These are phyloP conservation scores for Lethenteron reissneri DNA, from an alignment of 2,113 vertebrate species.

Conservation along the genomic window DNA sequence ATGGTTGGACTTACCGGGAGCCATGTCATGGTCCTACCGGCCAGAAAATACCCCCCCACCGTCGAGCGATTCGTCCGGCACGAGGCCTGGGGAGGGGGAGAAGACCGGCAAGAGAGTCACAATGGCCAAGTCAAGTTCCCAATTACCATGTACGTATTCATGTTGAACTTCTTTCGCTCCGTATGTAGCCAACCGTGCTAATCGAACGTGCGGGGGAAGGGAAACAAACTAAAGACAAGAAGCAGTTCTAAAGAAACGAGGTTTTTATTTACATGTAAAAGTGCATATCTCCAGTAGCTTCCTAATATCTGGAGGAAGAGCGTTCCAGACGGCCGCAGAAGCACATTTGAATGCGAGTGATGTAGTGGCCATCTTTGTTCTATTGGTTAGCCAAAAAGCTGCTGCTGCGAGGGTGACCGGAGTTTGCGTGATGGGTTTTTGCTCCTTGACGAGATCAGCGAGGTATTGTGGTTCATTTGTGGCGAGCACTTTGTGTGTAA, in stretches of 20 bases:
- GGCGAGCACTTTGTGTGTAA: no score
- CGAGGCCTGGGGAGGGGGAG: constrained; percentile 34
- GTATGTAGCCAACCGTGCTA: not conserved
- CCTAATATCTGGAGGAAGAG: no score
- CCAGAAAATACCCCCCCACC: constrained; percentile 66
- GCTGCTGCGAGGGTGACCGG: no score
- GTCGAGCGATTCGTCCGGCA: constrained; percentile 41
- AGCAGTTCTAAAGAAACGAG: not conserved
- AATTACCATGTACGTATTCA: not conserved
- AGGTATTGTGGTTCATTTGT: no score
- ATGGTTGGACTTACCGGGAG: constrained; percentile 48
- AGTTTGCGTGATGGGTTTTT: no score
- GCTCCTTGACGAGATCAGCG: no score
- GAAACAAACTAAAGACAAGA: not conserved
- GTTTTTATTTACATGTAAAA: not conserved
- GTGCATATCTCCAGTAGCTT: no score
- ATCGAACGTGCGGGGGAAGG: not conserved
- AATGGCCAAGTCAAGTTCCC: constrained; percentile 5
- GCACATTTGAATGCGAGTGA: no score
- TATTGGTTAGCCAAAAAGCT: no score
- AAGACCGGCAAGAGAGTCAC: not conserved
- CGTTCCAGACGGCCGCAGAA: no score
- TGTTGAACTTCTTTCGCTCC: not conserved
- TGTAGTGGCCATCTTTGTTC: no score
- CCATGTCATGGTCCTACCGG: constrained; percentile 74